phyloP scores from a whole-genome alignment of 2,888 invertebrate genomes.

The Caenorhabditis zanzibari region DNA sequence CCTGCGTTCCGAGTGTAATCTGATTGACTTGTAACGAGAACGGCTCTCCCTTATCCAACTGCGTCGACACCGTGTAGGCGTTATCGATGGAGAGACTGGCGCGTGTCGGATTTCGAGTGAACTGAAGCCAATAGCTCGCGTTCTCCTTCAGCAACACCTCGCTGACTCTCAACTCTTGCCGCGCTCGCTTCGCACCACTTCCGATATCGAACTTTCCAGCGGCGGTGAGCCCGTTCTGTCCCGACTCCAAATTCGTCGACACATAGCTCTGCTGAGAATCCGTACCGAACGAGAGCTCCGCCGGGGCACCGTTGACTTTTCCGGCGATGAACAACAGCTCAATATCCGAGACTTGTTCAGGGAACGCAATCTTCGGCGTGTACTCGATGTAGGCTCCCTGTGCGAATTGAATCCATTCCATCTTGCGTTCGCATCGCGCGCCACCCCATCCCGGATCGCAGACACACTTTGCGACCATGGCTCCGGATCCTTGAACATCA shows the following conservation, averaged over 20 bases:
- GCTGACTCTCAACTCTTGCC: conserved; percentile 63
- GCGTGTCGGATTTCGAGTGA: conserved; percentile 77
- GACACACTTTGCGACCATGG: conserved; percentile 88
- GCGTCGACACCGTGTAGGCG: conserved; percentile 71
- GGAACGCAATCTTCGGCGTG: conserved; percentile 70
- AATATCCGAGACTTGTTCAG: conserved; percentile 88
- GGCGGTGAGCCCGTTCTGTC: conserved; percentile 62
- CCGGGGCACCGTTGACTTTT: conserved; percentile 62
- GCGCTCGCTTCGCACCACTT: conserved; percentile 47
- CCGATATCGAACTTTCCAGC: conserved; percentile 71
- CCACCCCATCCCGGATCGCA: conserved; percentile 97
- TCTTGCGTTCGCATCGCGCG: conserved; percentile 84
- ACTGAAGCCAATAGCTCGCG: conserved; percentile 78
- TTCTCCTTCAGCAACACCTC: conserved; percentile 76
- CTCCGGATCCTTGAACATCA: conserved; percentile 68
- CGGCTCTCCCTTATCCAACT: conserved; percentile 68
- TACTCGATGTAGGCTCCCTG: conserved; percentile 77
- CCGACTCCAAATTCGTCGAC: conserved; percentile 68
- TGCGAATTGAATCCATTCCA: conserved; percentile 81
- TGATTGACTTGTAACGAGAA: conserved; percentile 75
- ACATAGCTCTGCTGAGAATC: conserved; percentile 69
- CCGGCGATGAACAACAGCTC: conserved; percentile 93
- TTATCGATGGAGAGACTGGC: conserved; percentile 78
- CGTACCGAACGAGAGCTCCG: conserved; percentile 84
- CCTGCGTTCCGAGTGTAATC: conserved; percentile 72